phyloP scores from a whole-genome alignment of 2,888 invertebrate species.

The Cepaea hortensis region DNA sequence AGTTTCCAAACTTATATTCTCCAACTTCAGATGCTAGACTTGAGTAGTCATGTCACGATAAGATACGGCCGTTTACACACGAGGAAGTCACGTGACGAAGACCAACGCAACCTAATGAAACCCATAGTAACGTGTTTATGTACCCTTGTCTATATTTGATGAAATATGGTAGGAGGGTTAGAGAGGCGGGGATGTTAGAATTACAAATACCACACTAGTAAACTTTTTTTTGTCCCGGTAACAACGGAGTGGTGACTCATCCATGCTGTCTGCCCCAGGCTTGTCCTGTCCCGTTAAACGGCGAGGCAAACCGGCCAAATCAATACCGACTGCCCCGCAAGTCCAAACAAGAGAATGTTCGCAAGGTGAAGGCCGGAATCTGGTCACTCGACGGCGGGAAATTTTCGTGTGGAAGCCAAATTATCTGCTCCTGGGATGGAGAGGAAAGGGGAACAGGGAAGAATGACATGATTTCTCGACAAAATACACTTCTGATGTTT shows the following conservation, averaged over 20 bases:
- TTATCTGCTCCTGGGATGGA: neutral
- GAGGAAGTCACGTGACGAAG: too few species aligned
- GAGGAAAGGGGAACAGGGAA: neutral
- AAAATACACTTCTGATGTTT: too few species aligned
- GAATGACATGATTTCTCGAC: neutral
- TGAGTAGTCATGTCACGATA: too few species aligned
- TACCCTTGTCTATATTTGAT: too few species aligned
- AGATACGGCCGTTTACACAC: too few species aligned
- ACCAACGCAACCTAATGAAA: too few species aligned
- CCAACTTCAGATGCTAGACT: too few species aligned
- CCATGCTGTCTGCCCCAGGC: neutral
- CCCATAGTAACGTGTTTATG: too few species aligned
- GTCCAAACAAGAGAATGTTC: slow-evolving; percentile 3
- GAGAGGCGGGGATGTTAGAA: too few species aligned
- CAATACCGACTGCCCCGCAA: neutral
- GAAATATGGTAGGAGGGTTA: too few species aligned
- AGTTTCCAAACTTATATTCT: too few species aligned
- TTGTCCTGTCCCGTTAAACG: neutral
- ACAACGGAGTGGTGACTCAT: slow-evolving; percentile 9
- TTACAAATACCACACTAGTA: neutral
- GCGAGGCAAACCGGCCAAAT: neutral
- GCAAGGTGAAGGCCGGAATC: slow-evolving; percentile 1
- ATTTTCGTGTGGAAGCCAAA: neutral
- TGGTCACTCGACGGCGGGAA: neutral
- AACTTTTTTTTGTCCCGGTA: neutral